Base-by-base conservation (phyloP, 2,797 vertebrate species). In the Alosa sapidissima region DNA sequence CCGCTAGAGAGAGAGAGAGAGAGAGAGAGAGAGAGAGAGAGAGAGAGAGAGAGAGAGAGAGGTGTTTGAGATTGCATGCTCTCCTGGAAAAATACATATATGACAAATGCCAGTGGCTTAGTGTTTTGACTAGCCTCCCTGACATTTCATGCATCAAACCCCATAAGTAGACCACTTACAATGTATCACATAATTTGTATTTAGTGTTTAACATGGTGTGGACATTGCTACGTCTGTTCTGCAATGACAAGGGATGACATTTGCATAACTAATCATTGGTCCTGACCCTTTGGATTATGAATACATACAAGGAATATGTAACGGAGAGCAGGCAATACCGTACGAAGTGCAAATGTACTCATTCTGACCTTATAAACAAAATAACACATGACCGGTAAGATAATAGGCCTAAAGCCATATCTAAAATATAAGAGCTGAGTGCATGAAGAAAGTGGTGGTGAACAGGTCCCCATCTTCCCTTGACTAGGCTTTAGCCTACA, bases 1-100 rank as follows among this genome's bases (percentile, higher is more conserved):
- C 97, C 97, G 13, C 84, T 92, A n/a, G 28, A 28, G 60, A 36
- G 84, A 82, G 47, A 81, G 41, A 81, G 62, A 33, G 36, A 28
- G 28, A 28, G 60, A 36, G 84, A 82, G 47, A 81, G 41, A 81
- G 62, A 33, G 36, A n/a, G n/a, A n/a, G 60, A 36, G 84, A 83
- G 47, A 81, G 55, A 33, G 28, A n/a, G n/a, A n/a, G 28, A 28
- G 60, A 36, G 84, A 82, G 47, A 81, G 41, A 81, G 62, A 33
- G 36, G 7, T 55, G 16, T 55, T 55, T 19, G 21, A 21, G 16
- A 55, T 55, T 21, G 8, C n/a, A 24, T n/a, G n/a, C 58, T 24
- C 7, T 6, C 7, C 21, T 60, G 58, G 21, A 55, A 49, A 49
- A 49, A 49, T 49, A 49, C 48, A 49, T 49, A 41, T 4, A 41